Conservation (phyloP, 2,888 invertebrate species). For the Mayetiola destructor region DNA sequence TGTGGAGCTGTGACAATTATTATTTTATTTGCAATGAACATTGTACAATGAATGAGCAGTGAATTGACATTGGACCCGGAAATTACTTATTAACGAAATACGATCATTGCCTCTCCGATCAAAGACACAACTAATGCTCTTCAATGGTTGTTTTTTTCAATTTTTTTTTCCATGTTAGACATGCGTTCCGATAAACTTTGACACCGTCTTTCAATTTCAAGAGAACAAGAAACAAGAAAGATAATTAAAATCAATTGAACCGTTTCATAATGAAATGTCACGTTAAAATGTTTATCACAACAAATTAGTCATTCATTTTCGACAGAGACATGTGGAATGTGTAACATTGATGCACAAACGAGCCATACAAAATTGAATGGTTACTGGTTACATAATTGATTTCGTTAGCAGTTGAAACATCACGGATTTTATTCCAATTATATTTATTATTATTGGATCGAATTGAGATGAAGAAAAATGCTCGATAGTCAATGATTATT, state of each 20-base stretch:
- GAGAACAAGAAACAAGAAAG: too few species aligned
- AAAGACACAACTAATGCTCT: too few species aligned
- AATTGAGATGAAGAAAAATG: not conserved
- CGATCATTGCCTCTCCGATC: too few species aligned
- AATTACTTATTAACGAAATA: constrained; percentile 1
- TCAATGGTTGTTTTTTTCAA: too few species aligned
- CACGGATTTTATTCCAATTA: not conserved
- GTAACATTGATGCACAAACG: not conserved
- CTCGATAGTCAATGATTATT: constrained; percentile 5
- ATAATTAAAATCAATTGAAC: constrained; percentile 12
- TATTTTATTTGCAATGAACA: too few species aligned
- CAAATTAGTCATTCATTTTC: not conserved
- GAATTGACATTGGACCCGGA: constrained; percentile 7
- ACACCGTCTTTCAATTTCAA: too few species aligned
- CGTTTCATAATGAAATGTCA: constrained; percentile 5
- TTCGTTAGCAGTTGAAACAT: not conserved
- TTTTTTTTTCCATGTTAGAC: too few species aligned
- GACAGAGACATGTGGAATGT: not conserved
- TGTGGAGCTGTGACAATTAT: too few species aligned
- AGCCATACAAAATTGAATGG: not conserved
- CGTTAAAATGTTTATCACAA: not conserved
- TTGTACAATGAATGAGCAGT: too few species aligned
- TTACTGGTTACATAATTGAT: constrained; percentile 4
- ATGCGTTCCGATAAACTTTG: too few species aligned
- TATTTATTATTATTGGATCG: constrained; percentile 5